Evolutionary conservation across 2,888 invertebrate species (phyloP), one percentile per base, ranked within the genome.

Genomic region (Pinctada fucata): DNA sequence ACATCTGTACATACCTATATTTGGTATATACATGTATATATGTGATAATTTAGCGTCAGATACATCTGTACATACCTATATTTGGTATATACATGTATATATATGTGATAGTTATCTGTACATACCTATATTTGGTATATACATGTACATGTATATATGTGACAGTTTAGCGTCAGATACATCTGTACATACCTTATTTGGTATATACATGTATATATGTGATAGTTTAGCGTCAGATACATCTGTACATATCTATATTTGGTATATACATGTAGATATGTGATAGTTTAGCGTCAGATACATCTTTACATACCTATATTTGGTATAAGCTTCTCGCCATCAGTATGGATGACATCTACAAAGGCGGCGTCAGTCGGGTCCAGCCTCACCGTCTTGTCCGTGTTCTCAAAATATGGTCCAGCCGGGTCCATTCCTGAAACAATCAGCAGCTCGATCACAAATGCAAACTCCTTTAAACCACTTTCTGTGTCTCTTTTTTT

Each of bases 301-400:
- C n/a, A n/a, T n/a, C n/a, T n/a, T n/a, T n/a, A n/a, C 67, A 78
- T 83, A 88, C 88, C 88, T 6, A 88, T 76, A 58, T 85, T 82
- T 50, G 74, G 74, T 0, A 89, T 70, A 5, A 89, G 78, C 51
- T 79, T 82, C 47, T 84, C 84, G 3, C 84, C 97, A 91, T 97
- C 97, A 0, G 97, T 97, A 91, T 97, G 97, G 88, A 97, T 97
- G 78, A 96, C 96, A 92, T 97, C 97, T 0, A 97, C 97, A 85
- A 97, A 95, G 85, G 95, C 94, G 0, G 97, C 97, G 90, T 97
- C 97, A 0, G 95, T 94, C 1, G 96, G 96, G 91, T 97, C 97
- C 6, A 97, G 93, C 49, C 97, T 94, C 0, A 97, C 95, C 80
- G 95, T 94, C 16, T 94, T 94, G 5, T 96, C 96, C 95, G 97